Percentiles rank a stretch among this genome's conserved stretches.
Evolutionary conservation across 2,113 vertebrate genomes (phyloP).

Genomic region (Origma solitaria): DNA sequence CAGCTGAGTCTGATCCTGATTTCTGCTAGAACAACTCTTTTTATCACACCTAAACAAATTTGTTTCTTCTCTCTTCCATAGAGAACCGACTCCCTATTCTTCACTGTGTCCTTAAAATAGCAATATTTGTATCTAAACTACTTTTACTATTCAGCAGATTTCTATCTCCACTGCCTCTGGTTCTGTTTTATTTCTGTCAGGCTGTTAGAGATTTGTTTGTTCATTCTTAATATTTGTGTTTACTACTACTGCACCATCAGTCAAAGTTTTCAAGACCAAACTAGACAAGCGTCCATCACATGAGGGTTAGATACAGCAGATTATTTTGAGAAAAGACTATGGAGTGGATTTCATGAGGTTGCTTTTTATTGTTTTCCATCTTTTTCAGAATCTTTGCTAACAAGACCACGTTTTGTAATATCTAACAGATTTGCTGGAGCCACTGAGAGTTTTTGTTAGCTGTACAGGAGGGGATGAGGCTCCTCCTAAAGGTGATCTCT

Average conservation of each 20-base stretch:
- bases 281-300: not conserved
- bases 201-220: not conserved
- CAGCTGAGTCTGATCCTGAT: not conserved
- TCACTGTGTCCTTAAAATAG: not conserved
- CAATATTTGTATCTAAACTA: not conserved
- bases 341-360: not conserved
- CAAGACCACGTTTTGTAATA: not conserved
- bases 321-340: not conserved
- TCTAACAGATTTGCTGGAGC: not conserved
- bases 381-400: not conserved
- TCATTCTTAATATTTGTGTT: not conserved
- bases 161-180: not conserved
- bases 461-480: not conserved
- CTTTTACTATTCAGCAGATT: not conserved
- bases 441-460: not conserved
- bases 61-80: not conserved
- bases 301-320: not conserved
- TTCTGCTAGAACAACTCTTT: not conserved
- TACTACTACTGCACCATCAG: not conserved
- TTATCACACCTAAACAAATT: not conserved
- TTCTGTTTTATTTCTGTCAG: not conserved
- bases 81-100: not conserved
- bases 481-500: constrained; percentile 5
- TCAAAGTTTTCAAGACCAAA: not conserved
- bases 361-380: not conserved